phyloP scores from a whole-genome alignment of 2,113 vertebrate genomes.

The Atherinomorus stipes region DNA sequence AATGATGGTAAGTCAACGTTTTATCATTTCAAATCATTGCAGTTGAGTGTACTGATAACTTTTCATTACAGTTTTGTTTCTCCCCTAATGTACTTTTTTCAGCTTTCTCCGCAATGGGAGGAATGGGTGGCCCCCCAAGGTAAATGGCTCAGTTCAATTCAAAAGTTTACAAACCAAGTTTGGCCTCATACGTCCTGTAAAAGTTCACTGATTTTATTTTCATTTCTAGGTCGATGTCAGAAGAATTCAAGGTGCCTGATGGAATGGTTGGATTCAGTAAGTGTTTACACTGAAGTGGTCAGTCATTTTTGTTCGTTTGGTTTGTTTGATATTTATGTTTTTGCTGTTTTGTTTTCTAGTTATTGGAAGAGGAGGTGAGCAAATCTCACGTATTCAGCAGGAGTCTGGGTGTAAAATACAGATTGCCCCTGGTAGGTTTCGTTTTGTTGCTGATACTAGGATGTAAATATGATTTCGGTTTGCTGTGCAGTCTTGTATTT shows the following conservation, averaged over 20 bases:
- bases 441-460: neutral
- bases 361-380: constrained; percentile 98
- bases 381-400: constrained; percentile 97
- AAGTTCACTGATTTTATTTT: neutral
- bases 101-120: constrained; percentile 90
- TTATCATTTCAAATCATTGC: too few relatives aligned
- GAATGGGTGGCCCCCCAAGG: constrained; percentile 95
- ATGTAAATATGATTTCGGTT: neutral
- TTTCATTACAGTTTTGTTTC: neutral
- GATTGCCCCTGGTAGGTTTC: constrained; percentile 92
- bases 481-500: neutral
- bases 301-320: neutral
- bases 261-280: constrained; percentile 99
- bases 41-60: neutral
- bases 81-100: neutral
- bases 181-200: neutral
- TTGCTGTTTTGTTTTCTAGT: constrained; percentile 79
- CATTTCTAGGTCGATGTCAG: constrained; percentile 88
- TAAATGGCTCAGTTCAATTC: constrained; percentile 49
- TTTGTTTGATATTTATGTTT: neutral
- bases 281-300: constrained; percentile 57
- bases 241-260: constrained; percentile 98
- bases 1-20: constrained; percentile 91
- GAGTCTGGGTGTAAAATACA: constrained; percentile 99
- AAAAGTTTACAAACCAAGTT: neutral